Conservation (phyloP, 64 coral and sea anemone genomes). For the Exaiptasia diaphana region DNA sequence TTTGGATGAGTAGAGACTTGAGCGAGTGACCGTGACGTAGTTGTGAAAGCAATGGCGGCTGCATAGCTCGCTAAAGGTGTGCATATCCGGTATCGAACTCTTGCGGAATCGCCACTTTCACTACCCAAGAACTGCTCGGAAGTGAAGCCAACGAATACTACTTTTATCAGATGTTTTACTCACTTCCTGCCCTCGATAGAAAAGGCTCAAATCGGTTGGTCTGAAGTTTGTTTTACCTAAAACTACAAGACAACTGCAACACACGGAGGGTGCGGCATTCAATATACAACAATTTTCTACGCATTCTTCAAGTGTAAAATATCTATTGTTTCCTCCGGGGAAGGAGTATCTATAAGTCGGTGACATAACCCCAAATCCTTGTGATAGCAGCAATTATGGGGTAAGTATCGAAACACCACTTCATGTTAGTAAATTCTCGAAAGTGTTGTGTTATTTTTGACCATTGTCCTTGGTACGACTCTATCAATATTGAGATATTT, state of each 20-base stretch:
- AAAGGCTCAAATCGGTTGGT: background rate
- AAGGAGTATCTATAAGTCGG: too few species aligned
- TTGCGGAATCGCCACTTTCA: conserved; percentile 13
- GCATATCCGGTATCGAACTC: conserved; percentile 57
- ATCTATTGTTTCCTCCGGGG: background rate
- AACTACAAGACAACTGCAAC: background rate
- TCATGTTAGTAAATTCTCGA: too few species aligned
- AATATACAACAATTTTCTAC: conserved; percentile 7
- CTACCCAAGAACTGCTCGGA: conserved; percentile 11
- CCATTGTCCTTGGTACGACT: too few species aligned
- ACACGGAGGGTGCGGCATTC: background rate
- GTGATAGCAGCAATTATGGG: too few species aligned
- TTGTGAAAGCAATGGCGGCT: conserved; percentile 50
- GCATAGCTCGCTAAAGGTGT: conserved; percentile 27
- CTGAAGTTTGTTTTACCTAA: background rate
- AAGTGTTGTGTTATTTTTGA: too few species aligned
- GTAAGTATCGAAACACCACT: too few species aligned
- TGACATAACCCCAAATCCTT: too few species aligned
- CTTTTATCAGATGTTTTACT: background rate
- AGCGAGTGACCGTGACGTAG: conserved; percentile 20
- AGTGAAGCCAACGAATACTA: conserved; percentile 1
- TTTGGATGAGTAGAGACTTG: conserved; percentile 2
- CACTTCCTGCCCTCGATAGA: background rate
- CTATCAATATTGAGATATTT: too few species aligned
- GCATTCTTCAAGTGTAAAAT: background rate